phyloP scores from a whole-genome alignment of 2,113 vertebrate genomes.

The Nansenia antarctica region DNA sequence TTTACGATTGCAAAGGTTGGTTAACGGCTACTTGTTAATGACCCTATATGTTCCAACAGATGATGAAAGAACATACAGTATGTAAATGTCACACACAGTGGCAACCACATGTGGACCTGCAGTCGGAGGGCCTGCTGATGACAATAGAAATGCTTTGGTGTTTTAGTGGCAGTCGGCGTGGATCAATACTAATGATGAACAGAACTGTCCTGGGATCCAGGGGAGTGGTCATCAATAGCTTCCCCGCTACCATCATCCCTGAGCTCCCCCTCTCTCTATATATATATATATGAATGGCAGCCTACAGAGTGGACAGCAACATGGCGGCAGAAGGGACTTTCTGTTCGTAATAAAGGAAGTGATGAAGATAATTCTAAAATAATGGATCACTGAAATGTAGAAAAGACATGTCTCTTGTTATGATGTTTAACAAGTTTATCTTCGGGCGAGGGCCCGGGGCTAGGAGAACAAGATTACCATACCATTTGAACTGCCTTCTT shows the following conservation, averaged over 20 bases:
- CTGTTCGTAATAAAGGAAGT: no score
- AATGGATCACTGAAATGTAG: no score
- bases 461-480: not conserved
- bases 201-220: conserved; percentile 14
- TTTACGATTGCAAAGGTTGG: no score
- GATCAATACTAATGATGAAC: conserved; percentile 48
- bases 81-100: not conserved
- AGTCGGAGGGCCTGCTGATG: not conserved
- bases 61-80: not conserved
- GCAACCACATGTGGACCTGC: conserved; percentile 14
- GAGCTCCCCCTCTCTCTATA: not conserved
- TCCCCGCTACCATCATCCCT: conserved; percentile 32
- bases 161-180: conserved; percentile 12
- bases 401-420: no score
- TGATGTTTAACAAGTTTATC: no score
- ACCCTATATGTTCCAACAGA: not conserved
- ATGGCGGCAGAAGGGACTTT: no score
- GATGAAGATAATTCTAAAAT: no score
- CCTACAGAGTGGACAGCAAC: no score
- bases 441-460: not conserved
- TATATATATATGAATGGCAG: not conserved
- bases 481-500: no score
- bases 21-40: no score
- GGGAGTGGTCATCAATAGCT: conserved; percentile 46
- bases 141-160: conserved; percentile 3